Evolutionary conservation across 1,140 invertebrate species (phyloP).

Genomic region (Papilio dardanus): DNA sequence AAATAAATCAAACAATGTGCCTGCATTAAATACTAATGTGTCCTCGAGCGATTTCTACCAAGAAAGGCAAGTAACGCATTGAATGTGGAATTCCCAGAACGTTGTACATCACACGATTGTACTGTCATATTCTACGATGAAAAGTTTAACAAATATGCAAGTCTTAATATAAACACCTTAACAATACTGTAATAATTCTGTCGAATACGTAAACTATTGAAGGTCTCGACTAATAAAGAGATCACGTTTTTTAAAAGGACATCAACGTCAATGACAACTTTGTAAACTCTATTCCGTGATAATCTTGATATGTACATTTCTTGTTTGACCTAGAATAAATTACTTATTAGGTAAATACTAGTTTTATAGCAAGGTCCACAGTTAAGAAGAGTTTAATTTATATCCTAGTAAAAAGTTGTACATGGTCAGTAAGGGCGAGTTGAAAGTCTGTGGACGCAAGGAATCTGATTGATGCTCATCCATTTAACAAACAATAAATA

Average conservation of each 20-base stretch:
- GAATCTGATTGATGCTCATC: too few species aligned
- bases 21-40: background rate
- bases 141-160: constrained; percentile 13
- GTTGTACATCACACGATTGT: background rate
- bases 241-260: constrained; percentile 22
- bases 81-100: constrained; percentile 1
- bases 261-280: background rate
- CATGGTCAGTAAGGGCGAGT: background rate
- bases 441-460: background rate
- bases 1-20: background rate
- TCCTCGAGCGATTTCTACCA: background rate
- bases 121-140: background rate
- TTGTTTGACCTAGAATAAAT: constrained; percentile 6
- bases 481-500: background rate
- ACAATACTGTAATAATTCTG: background rate
- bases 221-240: constrained; percentile 23
- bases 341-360: background rate
- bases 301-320: constrained; percentile 4
- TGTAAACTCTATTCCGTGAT: background rate
- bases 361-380: background rate
- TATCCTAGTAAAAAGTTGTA: constrained; percentile 3
- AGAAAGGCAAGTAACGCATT: background rate
- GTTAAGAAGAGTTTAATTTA: background rate
- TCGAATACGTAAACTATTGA: constrained; percentile 4
- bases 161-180: constrained; percentile 5